Conservation (phyloP, 1,140 invertebrate genomes). For the Pissodes strobi region DNA sequence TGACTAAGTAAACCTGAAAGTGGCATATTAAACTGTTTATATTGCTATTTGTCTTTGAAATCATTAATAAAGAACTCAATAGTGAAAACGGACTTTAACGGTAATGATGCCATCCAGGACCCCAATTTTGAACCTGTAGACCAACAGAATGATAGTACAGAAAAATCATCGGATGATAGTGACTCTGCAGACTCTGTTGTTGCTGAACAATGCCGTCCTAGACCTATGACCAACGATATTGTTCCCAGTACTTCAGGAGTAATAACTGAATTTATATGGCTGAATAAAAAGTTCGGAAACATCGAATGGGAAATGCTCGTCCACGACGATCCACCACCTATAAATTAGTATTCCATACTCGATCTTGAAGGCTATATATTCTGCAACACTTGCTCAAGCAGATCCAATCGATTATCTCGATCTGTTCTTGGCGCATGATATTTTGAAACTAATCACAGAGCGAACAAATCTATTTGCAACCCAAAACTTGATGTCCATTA, state of each 20-base stretch:
- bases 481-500: too few species aligned
- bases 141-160: constrained; percentile 1
- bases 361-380: too few species aligned
- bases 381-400: too few species aligned
- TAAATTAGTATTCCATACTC: too few species aligned
- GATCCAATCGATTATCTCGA: too few species aligned
- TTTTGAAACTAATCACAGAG: too few species aligned
- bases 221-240: not conserved
- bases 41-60: not conserved
- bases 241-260: not conserved
- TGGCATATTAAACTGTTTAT: not conserved
- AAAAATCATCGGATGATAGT: constrained; percentile 8
- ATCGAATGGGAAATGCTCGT: not conserved
- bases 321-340: not conserved
- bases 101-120: constrained; percentile 3
- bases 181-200: not conserved
- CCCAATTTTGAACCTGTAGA: not conserved
- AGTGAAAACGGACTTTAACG: not conserved
- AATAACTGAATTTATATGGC: not conserved
- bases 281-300: not conserved
- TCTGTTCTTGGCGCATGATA: too few species aligned
- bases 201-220: not conserved
- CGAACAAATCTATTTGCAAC: too few species aligned
- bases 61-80: constrained; percentile 1
- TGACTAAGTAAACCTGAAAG: not conserved